phyloP scores from a whole-genome alignment of 2,113 vertebrate genomes.

The Vireo altiloquus region DNA sequence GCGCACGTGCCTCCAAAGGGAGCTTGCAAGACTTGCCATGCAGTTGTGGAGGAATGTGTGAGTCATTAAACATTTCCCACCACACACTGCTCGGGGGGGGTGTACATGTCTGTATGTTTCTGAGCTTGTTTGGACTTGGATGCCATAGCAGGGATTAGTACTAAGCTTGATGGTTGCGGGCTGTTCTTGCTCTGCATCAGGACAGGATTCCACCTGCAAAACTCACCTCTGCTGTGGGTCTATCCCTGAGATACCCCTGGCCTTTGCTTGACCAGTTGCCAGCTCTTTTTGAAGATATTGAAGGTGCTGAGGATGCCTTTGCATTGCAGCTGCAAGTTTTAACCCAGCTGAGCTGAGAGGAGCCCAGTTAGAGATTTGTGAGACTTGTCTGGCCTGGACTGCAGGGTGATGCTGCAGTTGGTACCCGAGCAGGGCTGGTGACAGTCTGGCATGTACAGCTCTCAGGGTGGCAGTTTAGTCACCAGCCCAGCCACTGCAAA shows the following conservation, averaged over 20 bases:
- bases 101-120: neutral
- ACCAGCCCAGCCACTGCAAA: neutral
- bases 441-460: rapidly evolving
- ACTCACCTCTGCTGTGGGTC: neutral
- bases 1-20: neutral
- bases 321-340: neutral
- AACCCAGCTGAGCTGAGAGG: neutral
- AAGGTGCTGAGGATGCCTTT: neutral
- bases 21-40: neutral
- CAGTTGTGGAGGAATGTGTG: neutral
- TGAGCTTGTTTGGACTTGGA: neutral
- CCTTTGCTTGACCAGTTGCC: neutral
- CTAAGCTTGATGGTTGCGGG: neutral
- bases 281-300: neutral
- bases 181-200: too few species aligned
- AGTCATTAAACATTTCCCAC: neutral
- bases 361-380: neutral
- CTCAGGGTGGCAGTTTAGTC: neutral
- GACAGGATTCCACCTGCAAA: neutral
- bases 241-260: neutral
- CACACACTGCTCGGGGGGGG: neutral
- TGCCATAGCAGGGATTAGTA: neutral
- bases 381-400: neutral
- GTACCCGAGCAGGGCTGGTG: neutral
- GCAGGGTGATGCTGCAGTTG: neutral